These are phyloP conservation scores for Manacus vitellinus DNA, from an alignment of 2,113 vertebrate species.

Conservation along the genomic window DNA sequence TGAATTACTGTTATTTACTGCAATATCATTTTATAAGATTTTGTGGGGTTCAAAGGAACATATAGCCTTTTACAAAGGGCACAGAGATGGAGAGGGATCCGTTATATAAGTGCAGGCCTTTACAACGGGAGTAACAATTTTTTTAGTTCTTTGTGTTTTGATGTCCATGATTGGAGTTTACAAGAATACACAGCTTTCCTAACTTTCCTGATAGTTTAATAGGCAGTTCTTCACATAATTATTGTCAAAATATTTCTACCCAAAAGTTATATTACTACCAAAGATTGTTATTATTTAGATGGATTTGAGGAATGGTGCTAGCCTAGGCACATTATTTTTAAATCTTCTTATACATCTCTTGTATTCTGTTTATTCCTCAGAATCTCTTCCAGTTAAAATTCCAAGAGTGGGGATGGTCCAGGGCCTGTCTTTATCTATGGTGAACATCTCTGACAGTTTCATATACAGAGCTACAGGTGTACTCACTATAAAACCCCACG, in stretches of 20 bases:
- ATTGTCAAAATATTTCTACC: neutral
- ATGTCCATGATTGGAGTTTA: neutral
- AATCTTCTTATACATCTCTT: neutral
- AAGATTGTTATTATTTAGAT: neutral
- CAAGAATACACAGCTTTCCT: neutral
- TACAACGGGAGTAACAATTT: neutral
- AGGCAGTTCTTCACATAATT: neutral
- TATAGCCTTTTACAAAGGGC: neutral
- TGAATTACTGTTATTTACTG: neutral
- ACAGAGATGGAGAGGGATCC: neutral
- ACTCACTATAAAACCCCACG: neutral
- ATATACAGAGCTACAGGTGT: neutral
- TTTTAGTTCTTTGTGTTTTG: neutral
- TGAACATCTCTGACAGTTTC: neutral
- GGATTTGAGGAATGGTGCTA: neutral
- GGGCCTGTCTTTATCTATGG: neutral
- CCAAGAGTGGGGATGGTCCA: fast-evolving
- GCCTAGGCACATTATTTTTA: fast-evolving
- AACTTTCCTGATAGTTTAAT: neutral
- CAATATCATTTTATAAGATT: neutral
- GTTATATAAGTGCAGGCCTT: neutral
- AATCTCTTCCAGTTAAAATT: neutral
- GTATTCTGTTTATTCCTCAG: neutral
- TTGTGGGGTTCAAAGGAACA: neutral
- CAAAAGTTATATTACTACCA: neutral